Conservation (phyloP, 2,888 invertebrate genomes). For the Esperia sulphurella region DNA sequence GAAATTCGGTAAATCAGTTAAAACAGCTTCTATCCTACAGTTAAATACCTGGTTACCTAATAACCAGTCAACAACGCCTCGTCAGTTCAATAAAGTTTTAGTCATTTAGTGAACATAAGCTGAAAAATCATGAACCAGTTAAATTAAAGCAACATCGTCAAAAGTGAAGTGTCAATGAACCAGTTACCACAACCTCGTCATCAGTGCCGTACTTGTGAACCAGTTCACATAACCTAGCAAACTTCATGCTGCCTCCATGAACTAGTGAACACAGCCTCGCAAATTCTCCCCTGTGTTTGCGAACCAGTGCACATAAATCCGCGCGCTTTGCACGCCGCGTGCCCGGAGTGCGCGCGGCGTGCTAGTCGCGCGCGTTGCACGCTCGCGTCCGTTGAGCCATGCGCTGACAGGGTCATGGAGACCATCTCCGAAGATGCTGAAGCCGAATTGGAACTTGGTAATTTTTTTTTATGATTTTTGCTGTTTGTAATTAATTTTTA, state of each 20-base stretch:
- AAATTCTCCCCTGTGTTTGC: constrained; percentile 5
- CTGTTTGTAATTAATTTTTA: too few relatives aligned
- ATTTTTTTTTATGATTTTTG: constrained; percentile 21
- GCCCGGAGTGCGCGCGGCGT: constrained; percentile 64
- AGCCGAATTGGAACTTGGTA: constrained; percentile 84
- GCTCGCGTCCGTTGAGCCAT: constrained; percentile 62
- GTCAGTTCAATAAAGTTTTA: too few relatives aligned
- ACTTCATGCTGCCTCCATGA: neutral
- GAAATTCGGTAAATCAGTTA: too few relatives aligned
- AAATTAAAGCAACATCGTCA: too few relatives aligned
- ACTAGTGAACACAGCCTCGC: neutral
- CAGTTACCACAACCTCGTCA: neutral
- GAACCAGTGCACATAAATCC: constrained; percentile 29
- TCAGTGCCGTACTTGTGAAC: neutral
- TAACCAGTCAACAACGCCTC: too few relatives aligned
- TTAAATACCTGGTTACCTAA: too few relatives aligned
- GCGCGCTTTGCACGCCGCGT: constrained; percentile 37
- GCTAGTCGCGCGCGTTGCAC: constrained; percentile 56
- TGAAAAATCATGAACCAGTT: too few relatives aligned
- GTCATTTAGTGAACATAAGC: too few relatives aligned
- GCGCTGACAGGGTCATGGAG: constrained; percentile 79
- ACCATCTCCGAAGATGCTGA: constrained; percentile 84
- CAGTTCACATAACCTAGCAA: neutral
- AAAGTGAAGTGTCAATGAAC: neutral
- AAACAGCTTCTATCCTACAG: too few relatives aligned